Evolutionary conservation across 2,888 invertebrate species (phyloP), one percentile per base, ranked within the genome.

Genomic region (Plusia festucae): DNA sequence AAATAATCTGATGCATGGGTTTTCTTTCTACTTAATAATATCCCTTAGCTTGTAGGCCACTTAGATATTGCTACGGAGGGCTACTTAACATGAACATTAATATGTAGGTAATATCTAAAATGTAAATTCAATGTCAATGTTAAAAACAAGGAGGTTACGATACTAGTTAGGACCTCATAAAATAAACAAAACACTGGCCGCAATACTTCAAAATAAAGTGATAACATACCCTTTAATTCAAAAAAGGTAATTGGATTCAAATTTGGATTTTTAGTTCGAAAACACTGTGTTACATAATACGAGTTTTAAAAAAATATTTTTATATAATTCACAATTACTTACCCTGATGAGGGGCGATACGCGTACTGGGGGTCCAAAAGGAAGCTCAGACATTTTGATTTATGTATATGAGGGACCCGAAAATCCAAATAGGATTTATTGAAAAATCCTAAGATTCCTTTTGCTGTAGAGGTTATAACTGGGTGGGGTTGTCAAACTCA

Each of bases 341-440:
- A 97, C 97, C 96, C 97, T 97, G 88, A 98, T 98, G 64, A 98
- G 91, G 59, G 98, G 98, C 58, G 98, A 97, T 77, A 98, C 97
- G 86, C 97, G 96, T 74, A 98, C 96, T 81, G 98, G 97, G 83
- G 97, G 95, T 89, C 96, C 96, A 81, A 81, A 95, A 15, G 94
- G 94, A 78, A 95, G 92, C 46, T 88, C 88, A 78, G 94, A 91
- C 94, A 95, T 95, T 83, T 70, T 93, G 61, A 53, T 79, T 73
- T 70, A 79, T 77, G 81, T 80, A 68, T 73, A 70, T 52, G 61
- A 64, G 75, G 75, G 80, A 83, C 78, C 58, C 59, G 54, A 76
- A 78, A 87, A 88, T 87, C 85, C 85, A 83, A 88, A 84, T 53
- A 88, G 87, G 88, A 90, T 89, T 89, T 88, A 78, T 58, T 73